These are phyloP conservation scores for Lithodes maja DNA, from an alignment of 2,888 invertebrate genomes.

Conservation along the genomic window DNA sequence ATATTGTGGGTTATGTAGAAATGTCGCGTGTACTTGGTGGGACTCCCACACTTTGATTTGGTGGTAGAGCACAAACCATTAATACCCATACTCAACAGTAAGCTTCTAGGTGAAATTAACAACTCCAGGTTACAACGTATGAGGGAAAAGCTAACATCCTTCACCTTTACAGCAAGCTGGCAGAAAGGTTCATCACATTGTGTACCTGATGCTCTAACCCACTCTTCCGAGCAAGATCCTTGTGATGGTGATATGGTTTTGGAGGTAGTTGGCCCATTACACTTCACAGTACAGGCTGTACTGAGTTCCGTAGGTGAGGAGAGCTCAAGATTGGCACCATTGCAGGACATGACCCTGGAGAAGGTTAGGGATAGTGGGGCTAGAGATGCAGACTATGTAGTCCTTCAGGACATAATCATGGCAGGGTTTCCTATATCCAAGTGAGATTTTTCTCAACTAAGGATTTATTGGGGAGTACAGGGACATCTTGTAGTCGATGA, in stretches of 20 bases:
- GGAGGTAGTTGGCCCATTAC: neutral
- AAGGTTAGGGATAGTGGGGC: neutral
- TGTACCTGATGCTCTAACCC: conserved; percentile 19
- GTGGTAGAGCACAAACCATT: conserved; percentile 32
- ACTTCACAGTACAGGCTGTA: neutral
- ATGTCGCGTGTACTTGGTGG: conserved; percentile 25
- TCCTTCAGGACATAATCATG: neutral
- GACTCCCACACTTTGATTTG: conserved; percentile 41
- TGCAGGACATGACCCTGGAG: neutral
- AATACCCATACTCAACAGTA: conserved; percentile 29
- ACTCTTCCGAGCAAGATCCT: conserved; percentile 9
- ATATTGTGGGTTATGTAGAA: neutral
- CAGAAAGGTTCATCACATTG: conserved; percentile 29
- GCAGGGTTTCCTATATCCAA: neutral
- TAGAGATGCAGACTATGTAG: neutral
- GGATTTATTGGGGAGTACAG: neutral
- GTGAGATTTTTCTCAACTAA: neutral
- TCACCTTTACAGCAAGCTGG: conserved; percentile 34
- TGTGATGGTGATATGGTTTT: neutral
- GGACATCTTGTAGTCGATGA: no score
- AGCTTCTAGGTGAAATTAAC: conserved; percentile 14
- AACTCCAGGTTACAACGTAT: conserved; percentile 11
- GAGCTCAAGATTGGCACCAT: neutral
- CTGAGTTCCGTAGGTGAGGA: neutral
- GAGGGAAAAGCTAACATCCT: conserved; percentile 9